phyloP scores from a whole-genome alignment of 2,888 invertebrate genomes.

The Melanotus villosus region DNA sequence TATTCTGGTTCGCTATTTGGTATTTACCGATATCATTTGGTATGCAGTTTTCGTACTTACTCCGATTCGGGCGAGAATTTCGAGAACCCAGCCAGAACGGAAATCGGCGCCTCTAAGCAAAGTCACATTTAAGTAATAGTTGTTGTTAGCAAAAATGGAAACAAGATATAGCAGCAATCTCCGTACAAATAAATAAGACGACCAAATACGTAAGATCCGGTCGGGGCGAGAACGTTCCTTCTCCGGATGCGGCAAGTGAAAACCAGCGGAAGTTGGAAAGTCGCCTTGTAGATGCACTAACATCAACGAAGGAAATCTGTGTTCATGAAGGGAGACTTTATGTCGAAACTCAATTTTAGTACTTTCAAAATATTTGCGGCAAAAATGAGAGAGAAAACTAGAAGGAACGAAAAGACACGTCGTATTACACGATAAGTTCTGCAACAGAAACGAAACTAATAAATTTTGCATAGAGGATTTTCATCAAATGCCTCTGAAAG shows the following conservation, averaged over 20 bases:
- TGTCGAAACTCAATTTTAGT: no score
- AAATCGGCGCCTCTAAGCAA: neutral
- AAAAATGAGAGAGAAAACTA: no score
- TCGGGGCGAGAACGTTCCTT: conserved; percentile 56
- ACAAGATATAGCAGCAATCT: conserved; percentile 61
- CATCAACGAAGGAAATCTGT: no score
- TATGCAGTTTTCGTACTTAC: conserved; percentile 14
- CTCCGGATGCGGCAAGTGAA: conserved; percentile 64
- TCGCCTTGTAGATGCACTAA: conserved; percentile 23
- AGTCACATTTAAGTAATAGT: conserved; percentile 50
- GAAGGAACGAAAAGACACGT: no score
- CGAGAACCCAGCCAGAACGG: neutral
- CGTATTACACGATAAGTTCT: no score
- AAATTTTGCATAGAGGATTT: no score
- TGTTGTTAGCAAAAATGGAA: conserved; percentile 52
- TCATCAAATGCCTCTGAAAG: no score
- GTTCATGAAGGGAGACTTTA: no score
- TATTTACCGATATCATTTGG: conserved; percentile 20
- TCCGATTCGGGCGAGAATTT: conserved; percentile 3
- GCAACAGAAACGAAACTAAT: no score
- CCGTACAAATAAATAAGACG: conserved; percentile 61
- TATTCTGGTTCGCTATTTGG: conserved; percentile 40
- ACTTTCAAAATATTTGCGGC: no score
- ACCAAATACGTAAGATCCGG: conserved; percentile 57
- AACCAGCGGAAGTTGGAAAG: conserved; percentile 63